A percentile compares a stretch with the other conserved stretches of the same genome.
phyloP scores from a whole-genome alignment of 2,113 vertebrate species.

The Leptobrachium leishanense region DNA sequence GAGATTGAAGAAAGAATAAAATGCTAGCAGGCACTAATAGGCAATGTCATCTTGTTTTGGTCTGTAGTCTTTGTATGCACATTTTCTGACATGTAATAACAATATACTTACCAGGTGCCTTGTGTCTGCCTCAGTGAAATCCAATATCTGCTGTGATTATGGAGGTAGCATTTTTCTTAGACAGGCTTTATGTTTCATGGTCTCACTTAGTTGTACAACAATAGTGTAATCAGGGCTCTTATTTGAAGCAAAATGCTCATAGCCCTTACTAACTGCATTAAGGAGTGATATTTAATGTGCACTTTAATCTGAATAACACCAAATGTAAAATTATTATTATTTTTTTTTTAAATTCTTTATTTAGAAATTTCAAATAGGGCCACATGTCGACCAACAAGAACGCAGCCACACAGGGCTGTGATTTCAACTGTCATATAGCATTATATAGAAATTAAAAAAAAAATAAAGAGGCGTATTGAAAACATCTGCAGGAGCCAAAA shows the following conservation, averaged over 20 bases:
- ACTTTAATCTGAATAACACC: no score
- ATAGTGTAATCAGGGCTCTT: neutral
- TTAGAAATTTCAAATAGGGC: no score
- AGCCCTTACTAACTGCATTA: no score
- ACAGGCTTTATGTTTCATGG: conserved; percentile 8
- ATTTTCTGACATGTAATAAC: conserved; percentile 1
- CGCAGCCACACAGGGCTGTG: no score
- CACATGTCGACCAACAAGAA: no score
- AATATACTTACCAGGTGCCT: conserved; percentile 42
- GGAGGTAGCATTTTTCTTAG: conserved; percentile 30
- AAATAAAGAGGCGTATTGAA: no score
- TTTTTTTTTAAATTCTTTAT: no score
- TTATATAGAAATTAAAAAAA: no score
- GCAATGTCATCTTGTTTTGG: neutral
- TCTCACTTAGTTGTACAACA: neutral
- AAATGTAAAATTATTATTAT: no score
- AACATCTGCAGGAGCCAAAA: no score
- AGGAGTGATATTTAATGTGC: no score
- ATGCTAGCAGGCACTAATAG: neutral
- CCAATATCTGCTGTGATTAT: conserved; percentile 14
- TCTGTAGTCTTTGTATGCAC: neutral
- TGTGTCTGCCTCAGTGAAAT: conserved; percentile 35
- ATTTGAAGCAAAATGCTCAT: neutral
- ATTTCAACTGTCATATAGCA: no score
- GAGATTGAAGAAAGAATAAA: neutral